A percentile compares a stretch with the other conserved stretches of the same genome.
Evolutionary conservation across 2,113 vertebrate genomes (phyloP).

Genomic region (Rynchops niger): DNA sequence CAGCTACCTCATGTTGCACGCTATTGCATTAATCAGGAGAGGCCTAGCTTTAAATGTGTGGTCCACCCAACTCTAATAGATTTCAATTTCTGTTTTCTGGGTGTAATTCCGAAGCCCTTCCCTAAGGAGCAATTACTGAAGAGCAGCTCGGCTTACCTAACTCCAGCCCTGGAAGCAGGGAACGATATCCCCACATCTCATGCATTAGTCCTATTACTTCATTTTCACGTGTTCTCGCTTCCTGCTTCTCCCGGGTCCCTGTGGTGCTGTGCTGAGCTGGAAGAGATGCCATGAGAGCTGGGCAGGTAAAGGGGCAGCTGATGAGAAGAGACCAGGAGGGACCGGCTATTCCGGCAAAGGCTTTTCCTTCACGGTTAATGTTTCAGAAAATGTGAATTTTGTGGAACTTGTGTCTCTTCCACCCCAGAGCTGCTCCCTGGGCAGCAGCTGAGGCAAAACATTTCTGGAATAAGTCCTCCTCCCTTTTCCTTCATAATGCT

Average conservation of each 20-base stretch:
- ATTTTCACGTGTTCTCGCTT: not conserved
- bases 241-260: constrained; percentile 1
- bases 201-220: constrained; percentile 47
- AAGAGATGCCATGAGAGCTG: not conserved
- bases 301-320: not conserved
- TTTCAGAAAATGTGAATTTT: constrained; percentile 5
- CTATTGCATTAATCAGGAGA: not conserved
- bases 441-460: not conserved
- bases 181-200: not conserved
- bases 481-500: not conserved
- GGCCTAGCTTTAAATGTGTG: not conserved
- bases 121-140: not conserved
- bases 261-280: not conserved
- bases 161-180: not conserved
- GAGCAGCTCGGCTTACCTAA: not conserved
- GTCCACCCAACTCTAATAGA: not conserved
- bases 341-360: constrained; percentile 22
- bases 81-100: not conserved
- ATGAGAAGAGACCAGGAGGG: not conserved
- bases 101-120: not conserved
- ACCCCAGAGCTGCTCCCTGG: not conserved
- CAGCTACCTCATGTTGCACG: not conserved
- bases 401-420: not conserved
- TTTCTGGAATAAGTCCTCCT: not conserved
- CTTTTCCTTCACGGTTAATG: not conserved